Base-by-base conservation (phyloP, 2,113 vertebrate species). In the Thunnus thynnus region DNA sequence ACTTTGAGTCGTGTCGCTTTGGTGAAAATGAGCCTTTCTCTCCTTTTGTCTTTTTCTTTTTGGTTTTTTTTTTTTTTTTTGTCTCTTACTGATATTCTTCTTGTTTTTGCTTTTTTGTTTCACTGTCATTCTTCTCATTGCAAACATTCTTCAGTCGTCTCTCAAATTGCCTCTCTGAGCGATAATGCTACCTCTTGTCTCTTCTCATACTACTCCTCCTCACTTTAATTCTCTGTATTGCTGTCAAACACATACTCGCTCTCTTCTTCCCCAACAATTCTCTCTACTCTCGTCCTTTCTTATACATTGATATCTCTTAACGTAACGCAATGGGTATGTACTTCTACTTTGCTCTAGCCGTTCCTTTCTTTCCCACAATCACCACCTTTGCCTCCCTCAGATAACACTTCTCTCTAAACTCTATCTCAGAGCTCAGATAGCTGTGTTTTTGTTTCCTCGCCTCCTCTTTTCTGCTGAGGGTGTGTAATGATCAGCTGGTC, bases 401-500 rank as follows among this genome's bases (percentile, higher is more conserved):
- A 69, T 70, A 71, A 71, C 67, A 17, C 57, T 46, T 77, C 78
- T 67, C 71, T 74, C 70, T 30, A 60, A 61, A 74, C 76, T 75
- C 72, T 52, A 44, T 84, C 48, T 77, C 48, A 0, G 20, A 46
- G 56, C 57, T 60, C 25, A 46, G 70, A 67, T 48, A 8, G 32
- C 51, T 66, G 22, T 65, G 13, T 32, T 3, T 60, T 17, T 54
- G 20, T 72, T 57, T 76, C 52, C 56, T 25, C 18, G 10, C 55
- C 66, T 30, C 22, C 68, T 11, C 16, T 57, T 54, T 78, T 61
- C 69, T 70, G 72, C 77, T 83, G 58, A 82, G 61, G 22, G 6
- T 30, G 80, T 69, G 61, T 69, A 76, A 79, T 54, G 79, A 74
- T 51, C 67, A 14, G 66, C 57, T 36, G 4, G 25, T 79, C 46